Conservation (phyloP, 2,797 vertebrate genomes). For the Meriones psammophilus region DNA sequence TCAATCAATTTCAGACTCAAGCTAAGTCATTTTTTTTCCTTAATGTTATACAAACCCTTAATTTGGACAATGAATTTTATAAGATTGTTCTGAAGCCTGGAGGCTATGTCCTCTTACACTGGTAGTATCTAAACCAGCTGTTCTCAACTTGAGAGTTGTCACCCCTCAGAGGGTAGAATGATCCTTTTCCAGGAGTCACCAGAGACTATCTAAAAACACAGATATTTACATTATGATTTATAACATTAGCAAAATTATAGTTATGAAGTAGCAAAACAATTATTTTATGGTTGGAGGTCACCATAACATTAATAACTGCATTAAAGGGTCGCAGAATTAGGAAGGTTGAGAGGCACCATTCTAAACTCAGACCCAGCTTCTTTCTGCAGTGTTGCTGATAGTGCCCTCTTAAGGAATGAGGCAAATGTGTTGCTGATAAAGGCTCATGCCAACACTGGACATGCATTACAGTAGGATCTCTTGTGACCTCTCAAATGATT, state of each 20-base stretch:
- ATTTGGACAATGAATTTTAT: conserved; percentile 94
- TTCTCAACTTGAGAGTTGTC: neutral
- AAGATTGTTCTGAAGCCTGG: conserved; percentile 89
- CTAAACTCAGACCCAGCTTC: conserved; percentile 91
- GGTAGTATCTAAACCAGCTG: conserved; percentile 87
- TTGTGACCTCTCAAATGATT: neutral
- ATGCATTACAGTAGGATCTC: conserved; percentile 3
- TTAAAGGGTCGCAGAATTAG: neutral
- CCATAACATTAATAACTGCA: neutral
- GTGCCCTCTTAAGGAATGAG: conserved; percentile 77
- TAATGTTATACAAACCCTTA: conserved; percentile 96
- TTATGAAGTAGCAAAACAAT: neutral
- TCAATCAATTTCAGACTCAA: conserved; percentile 96
- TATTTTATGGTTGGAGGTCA: neutral
- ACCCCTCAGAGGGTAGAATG: neutral
- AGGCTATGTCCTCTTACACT: conserved; percentile 84
- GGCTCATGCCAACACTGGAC: neutral
- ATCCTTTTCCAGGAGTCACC: neutral
- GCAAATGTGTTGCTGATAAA: neutral
- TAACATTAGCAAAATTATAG: neutral
- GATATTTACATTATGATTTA: neutral
- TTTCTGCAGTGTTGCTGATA: conserved; percentile 93
- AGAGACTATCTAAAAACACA: neutral
- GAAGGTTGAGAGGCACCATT: too few relatives aligned
- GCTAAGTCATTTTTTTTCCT: conserved; percentile 96